Percentiles rank a stretch among this genome's conserved stretches.
These are phyloP conservation scores for Venustoraphidia nigricollis DNA, from an alignment of 2,888 invertebrate genomes.

Conservation along the genomic window DNA sequence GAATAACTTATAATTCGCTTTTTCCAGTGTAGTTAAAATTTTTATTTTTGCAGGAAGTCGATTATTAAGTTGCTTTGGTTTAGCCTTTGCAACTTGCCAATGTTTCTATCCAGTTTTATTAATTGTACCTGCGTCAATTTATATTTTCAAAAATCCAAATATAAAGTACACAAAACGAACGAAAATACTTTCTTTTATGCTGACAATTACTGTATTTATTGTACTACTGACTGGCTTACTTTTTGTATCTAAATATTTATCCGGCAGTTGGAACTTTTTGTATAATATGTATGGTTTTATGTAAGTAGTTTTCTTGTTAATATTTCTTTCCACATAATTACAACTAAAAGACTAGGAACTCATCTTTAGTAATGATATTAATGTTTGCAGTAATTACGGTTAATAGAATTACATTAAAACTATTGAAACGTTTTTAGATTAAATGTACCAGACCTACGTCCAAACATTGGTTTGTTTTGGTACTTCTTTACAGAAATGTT, in stretches of 20 bases:
- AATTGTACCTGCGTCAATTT: slow-evolving; percentile 66
- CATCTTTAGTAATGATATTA: too few relatives aligned
- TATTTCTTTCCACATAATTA: too few relatives aligned
- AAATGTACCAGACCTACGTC: slow-evolving; percentile 83
- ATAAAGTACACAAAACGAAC: slow-evolving; percentile 18
- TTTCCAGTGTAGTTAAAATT: background rate
- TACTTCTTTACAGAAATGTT: slow-evolving; percentile 99
- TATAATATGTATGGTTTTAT: slow-evolving; percentile 67
- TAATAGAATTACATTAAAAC: background rate
- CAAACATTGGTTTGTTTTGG: slow-evolving; percentile 98
- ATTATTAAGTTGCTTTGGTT: slow-evolving; percentile 43
- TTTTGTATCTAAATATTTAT: slow-evolving; percentile 3
- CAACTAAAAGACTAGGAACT: too few relatives aligned
- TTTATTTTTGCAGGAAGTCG: slow-evolving; percentile 32
- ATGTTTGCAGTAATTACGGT: too few relatives aligned
- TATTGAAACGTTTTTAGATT: slow-evolving; percentile 42
- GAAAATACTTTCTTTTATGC: background rate
- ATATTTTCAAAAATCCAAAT: slow-evolving; percentile 39
- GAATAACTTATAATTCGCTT: too few relatives aligned
- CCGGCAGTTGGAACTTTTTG: slow-evolving; percentile 26
- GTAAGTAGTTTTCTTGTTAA: slow-evolving; percentile 35
- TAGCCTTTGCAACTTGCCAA: slow-evolving; percentile 69
- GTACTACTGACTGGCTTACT: slow-evolving; percentile 33
- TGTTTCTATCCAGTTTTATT: slow-evolving; percentile 70
- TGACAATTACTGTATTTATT: slow-evolving; percentile 34